Base-by-base conservation (phyloP, 2,113 vertebrate genomes). In the Baryphthengus martii region DNA sequence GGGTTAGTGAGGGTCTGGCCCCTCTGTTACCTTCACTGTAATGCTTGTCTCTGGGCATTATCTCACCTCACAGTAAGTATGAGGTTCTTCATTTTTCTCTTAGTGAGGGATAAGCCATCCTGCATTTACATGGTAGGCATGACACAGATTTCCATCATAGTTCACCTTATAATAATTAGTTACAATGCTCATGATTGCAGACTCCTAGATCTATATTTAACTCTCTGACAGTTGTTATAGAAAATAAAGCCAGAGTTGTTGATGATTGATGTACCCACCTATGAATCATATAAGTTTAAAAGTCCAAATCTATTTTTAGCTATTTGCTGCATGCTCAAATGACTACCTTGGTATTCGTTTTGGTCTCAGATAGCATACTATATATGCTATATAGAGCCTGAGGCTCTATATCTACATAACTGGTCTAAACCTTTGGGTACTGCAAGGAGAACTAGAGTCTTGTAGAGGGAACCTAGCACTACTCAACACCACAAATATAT, bases 11-110 rank as follows among this genome's bases (percentile, higher is more conserved):
- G 21, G 12, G 13, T 52, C 26, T 74, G 73, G 6, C 18, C 15
- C 0, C 0, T 8, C 7, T 19, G 35, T 52, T 65, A 52, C 9
- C 8, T 37, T 58, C 35, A 33, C 20, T 13, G 11, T 23, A 47
- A 35, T 35, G 16, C 17, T 49, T 42, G 9, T 23, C 19, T 44
- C 3, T 24, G 16, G 24, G 44, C 61, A 26, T 56, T 42, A 3
- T 11, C 39, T 70, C 68, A 40, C 6, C 10, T 4, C 2, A 2
- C 14, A 19, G 14, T 23, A 33, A 76, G 5, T 19, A 37, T 11
- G 53, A 79, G 17, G 17, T 7, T 61, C 10, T 72, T 79, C 1
- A 0, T 65, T 39, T 5, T 88, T 58, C 31, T 77, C 18, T 73
- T 17, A 52, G 23, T 9, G n/a, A 40, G 7, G 7, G 9, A 56